Evolutionary conservation across 1,140 invertebrate genomes (phyloP).

Genomic region (Diorhabda sublineata): DNA sequence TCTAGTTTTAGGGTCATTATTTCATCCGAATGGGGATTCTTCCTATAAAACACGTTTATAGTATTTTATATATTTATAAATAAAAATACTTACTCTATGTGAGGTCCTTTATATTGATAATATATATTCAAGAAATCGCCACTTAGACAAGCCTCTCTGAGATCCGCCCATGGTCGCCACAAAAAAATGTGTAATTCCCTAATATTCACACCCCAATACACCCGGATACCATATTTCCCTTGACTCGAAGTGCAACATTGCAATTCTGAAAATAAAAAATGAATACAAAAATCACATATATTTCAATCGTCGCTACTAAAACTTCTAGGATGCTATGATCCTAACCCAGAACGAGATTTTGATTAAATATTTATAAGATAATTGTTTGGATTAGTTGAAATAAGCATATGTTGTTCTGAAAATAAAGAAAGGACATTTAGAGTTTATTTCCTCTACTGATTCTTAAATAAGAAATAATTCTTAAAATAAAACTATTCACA

Average conservation of each 20-base stretch:
- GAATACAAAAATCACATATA: neutral
- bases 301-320: too few relatives aligned
- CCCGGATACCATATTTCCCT: conserved; percentile 65
- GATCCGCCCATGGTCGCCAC: conserved; percentile 64
- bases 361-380: too few relatives aligned
- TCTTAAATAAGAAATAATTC: too few relatives aligned
- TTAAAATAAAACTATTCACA: too few relatives aligned
- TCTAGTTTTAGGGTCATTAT: conserved; percentile 59
- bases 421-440: too few relatives aligned
- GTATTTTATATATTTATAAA: neutral
- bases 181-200: conserved; percentile 67
- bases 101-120: conserved; percentile 46
- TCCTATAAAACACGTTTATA: conserved; percentile 47
- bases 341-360: too few relatives aligned
- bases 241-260: conserved; percentile 68
- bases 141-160: conserved; percentile 57
- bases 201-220: conserved; percentile 73
- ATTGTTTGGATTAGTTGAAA: too few relatives aligned
- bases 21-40: conserved; percentile 62
- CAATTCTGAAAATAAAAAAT: conserved; percentile 55
- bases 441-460: too few relatives aligned
- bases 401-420: too few relatives aligned
- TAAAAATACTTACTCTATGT: conserved; percentile 46
- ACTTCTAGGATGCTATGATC: too few relatives aligned
- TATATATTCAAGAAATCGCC: conserved; percentile 56